phyloP scores from a whole-genome alignment of 2,888 invertebrate species.

The Meloe dianella region DNA sequence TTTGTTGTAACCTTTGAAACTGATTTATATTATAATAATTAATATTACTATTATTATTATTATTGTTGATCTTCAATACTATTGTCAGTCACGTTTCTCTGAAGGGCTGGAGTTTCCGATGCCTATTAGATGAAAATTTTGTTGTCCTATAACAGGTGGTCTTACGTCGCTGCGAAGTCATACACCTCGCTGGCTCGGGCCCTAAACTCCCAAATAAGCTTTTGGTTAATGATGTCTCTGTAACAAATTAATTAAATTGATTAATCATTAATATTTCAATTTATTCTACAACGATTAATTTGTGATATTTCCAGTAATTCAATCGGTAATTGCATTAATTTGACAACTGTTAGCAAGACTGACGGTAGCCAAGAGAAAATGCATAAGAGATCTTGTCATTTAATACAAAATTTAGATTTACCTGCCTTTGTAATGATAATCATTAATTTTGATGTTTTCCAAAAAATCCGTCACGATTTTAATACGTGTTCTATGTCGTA shows the following conservation, averaged over 20 bases:
- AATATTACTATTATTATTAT: background rate
- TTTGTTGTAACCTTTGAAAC: conserved; percentile 12
- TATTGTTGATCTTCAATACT: conserved; percentile 31
- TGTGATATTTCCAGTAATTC: too few species aligned
- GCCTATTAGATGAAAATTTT: conserved; percentile 97
- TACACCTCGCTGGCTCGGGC: conserved; percentile 82
- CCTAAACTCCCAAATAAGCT: conserved; percentile 78
- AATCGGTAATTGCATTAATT: too few species aligned
- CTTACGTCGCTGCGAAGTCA: conserved; percentile 85
- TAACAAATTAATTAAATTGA: conserved; percentile 60
- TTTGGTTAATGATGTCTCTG: conserved; percentile 95
- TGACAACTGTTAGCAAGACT: too few species aligned
- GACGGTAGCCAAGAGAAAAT: too few species aligned
- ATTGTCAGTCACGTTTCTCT: conserved; percentile 93
- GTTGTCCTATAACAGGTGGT: conserved; percentile 86
- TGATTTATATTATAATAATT: background rate
- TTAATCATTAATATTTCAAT: too few species aligned
- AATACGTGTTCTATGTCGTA: too few species aligned
- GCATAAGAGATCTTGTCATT: too few species aligned
- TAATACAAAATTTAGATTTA: too few species aligned
- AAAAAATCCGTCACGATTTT: too few species aligned
- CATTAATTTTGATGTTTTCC: too few species aligned
- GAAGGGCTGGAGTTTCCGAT: conserved; percentile 95
- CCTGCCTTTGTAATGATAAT: too few species aligned
- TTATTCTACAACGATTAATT: too few species aligned